phyloP scores from a whole-genome alignment of 2,888 invertebrate species.

The Rosalia funebris region DNA sequence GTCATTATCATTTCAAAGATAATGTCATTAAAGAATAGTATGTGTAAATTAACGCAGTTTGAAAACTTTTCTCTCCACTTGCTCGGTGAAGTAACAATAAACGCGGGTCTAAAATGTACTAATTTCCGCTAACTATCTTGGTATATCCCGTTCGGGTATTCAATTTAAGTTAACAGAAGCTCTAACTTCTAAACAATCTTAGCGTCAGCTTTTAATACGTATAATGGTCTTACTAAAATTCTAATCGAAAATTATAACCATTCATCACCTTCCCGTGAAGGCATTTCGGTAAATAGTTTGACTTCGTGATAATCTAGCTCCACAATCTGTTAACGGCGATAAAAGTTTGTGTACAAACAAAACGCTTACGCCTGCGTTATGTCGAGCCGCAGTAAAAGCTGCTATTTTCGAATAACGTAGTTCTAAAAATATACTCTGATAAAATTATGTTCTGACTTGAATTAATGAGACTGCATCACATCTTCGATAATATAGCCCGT shows the following conservation, averaged over 20 bases:
- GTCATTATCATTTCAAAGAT: no score
- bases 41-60: no score
- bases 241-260: background rate
- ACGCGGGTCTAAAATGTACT: no score
- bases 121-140: background rate
- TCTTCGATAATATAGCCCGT: no score
- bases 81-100: no score
- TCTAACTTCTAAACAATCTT: background rate
- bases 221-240: background rate
- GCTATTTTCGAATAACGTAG: background rate
- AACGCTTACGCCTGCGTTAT: background rate
- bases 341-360: conserved; percentile 1
- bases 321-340: background rate
- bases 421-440: background rate
- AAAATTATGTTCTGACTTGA: background rate
- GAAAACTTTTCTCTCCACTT: no score
- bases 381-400: background rate
- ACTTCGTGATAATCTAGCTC: background rate
- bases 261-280: background rate
- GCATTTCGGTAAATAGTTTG: background rate
- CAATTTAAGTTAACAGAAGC: background rate
- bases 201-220: background rate
- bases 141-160: background rate
- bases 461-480: no score
- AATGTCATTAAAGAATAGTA: no score